Conservation (phyloP, 37 sponge, comb jelly and placozoan species). For the Amphimedon queenslandica region DNA sequence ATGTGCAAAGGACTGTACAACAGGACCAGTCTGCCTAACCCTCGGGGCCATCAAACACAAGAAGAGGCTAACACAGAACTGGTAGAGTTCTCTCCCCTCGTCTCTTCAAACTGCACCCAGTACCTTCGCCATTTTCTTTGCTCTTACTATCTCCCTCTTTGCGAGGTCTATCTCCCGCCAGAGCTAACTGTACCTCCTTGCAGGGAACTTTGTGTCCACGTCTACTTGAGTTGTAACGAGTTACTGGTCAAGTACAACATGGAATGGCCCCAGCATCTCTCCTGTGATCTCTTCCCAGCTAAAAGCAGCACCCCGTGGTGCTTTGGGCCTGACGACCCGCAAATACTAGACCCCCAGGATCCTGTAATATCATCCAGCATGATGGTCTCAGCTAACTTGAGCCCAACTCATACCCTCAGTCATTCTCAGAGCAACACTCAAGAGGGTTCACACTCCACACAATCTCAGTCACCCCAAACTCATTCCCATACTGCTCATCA, state of each 20-base stretch:
- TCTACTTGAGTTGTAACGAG: not conserved
- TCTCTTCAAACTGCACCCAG: not conserved
- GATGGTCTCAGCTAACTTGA: not conserved
- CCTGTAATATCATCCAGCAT: not conserved
- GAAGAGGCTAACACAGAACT: not conserved
- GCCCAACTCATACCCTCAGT: not conserved
- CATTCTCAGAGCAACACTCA: not conserved
- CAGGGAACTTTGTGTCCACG: conserved; percentile 1
- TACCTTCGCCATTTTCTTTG: conserved; percentile 7
- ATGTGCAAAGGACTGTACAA: not conserved
- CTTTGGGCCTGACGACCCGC: conserved; percentile 2
- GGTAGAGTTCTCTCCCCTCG: not conserved
- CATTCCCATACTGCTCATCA: not conserved
- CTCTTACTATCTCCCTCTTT: conserved; percentile 1
- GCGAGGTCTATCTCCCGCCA: not conserved
- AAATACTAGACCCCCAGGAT: not conserved
- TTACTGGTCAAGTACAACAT: not conserved
- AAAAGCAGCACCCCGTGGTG: not conserved
- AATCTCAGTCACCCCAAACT: not conserved
- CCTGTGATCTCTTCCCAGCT: not conserved
- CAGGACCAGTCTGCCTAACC: not conserved
- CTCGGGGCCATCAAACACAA: not conserved
- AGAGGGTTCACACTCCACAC: not conserved
- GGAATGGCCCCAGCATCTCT: not conserved
- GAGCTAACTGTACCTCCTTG: not conserved